Conservation (phyloP, 2,888 invertebrate species). For the Harpagoxenus sublaevis region DNA sequence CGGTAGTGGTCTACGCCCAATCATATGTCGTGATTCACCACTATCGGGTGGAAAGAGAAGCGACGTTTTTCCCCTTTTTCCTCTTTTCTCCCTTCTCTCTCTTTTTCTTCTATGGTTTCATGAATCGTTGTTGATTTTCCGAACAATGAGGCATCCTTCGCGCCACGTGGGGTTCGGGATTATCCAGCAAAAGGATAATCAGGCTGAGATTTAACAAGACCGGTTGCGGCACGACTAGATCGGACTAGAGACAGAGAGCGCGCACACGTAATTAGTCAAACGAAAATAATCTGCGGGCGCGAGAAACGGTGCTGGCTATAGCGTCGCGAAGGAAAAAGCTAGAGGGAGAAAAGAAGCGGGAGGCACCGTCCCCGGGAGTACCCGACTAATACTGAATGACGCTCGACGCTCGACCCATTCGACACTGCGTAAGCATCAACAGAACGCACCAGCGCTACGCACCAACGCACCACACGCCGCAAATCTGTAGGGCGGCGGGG, state of each 20-base stretch:
- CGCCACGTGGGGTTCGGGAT: constrained; percentile 7
- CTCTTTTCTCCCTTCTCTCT: neutral
- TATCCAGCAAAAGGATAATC: no score
- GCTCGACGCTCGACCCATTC: constrained; percentile 47
- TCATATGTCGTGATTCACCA: constrained; percentile 21
- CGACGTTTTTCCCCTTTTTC: neutral
- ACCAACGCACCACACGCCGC: constrained; percentile 42
- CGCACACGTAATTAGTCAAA: neutral
- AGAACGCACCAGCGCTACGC: constrained; percentile 48
- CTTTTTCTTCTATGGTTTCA: neutral
- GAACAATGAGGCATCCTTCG: neutral
- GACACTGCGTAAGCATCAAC: constrained; percentile 50
- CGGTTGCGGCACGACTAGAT: constrained; percentile 26
- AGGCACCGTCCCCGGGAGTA: constrained; percentile 11
- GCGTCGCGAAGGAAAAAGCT: neutral
- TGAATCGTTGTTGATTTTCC: neutral
- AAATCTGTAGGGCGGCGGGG: neutral
- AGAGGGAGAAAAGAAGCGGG: neutral
- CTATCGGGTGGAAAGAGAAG: neutral
- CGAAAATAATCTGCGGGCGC: neutral
- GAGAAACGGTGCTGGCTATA: neutral
- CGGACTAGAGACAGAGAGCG: constrained; percentile 16
- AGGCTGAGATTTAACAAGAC: neutral
- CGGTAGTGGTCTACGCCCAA: constrained; percentile 32
- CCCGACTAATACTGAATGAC: constrained; percentile 53